These are phyloP conservation scores for Neogobius melanostomus DNA, from an alignment of 2,113 vertebrate species.

Conservation along the genomic window DNA sequence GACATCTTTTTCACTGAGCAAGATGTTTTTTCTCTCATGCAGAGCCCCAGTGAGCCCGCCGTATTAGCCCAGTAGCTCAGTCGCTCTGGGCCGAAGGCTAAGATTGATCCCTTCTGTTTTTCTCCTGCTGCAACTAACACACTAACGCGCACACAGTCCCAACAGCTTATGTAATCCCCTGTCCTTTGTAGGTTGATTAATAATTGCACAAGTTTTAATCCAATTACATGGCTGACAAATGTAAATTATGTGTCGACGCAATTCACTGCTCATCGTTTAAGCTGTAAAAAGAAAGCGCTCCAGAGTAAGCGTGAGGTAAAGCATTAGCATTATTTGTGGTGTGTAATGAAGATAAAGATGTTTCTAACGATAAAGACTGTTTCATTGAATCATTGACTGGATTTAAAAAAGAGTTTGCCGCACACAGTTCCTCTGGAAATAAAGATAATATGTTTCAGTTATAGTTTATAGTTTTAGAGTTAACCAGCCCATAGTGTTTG, in stretches of 20 bases:
- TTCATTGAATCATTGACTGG: no score
- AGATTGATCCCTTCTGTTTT: constrained; percentile 11
- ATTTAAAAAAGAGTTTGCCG: no score
- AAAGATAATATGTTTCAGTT: no score
- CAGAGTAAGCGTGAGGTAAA: no score
- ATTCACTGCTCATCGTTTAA: not conserved
- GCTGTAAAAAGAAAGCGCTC: not conserved
- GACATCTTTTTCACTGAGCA: not conserved
- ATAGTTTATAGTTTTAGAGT: no score
- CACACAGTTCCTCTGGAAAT: no score
- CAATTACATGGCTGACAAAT: constrained; percentile 16
- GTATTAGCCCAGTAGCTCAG: constrained; percentile 1
- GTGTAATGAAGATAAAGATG: no score
- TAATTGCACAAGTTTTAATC: constrained; percentile 27
- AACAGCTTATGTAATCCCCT: constrained; percentile 28
- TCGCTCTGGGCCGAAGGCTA: constrained; percentile 2
- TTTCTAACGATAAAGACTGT: no score
- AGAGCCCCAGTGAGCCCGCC: not conserved
- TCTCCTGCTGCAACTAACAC: constrained; percentile 9
- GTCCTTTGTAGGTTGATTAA: constrained; percentile 24
- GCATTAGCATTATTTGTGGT: no score
- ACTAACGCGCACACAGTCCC: constrained; percentile 2
- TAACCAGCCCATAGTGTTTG: no score
- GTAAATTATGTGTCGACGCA: not conserved
- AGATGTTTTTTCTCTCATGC: not conserved